Conservation (phyloP, 1,140 invertebrate species). For the Dendrolimus punctatus region DNA sequence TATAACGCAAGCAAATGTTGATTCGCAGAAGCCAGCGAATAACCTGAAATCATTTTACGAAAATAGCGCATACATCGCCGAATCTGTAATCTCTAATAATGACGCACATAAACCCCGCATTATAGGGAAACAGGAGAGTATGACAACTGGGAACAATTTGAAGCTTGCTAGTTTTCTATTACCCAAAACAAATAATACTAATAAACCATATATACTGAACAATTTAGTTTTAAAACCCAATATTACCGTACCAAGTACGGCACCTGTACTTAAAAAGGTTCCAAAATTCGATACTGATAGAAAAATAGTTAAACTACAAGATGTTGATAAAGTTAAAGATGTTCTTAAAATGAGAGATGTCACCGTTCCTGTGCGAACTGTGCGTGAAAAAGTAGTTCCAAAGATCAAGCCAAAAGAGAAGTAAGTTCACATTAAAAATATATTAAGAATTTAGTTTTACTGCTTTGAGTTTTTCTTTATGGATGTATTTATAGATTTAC, state of each 20-base stretch:
- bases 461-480: too few relatives aligned
- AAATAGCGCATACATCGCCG: constrained; percentile 56
- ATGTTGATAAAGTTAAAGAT: constrained; percentile 11
- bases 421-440: constrained; percentile 28
- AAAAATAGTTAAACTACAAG: constrained; percentile 50
- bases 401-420: constrained; percentile 58
- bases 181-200: constrained; percentile 34
- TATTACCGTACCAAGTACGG: constrained; percentile 11
- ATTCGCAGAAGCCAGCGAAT: constrained; percentile 38
- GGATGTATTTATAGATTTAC: too few relatives aligned
- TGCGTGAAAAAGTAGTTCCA: constrained; percentile 40
- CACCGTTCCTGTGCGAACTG: constrained; percentile 24
- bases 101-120: constrained; percentile 30
- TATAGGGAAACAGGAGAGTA: constrained; percentile 35
- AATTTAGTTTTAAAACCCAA: constrained; percentile 44
- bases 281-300: constrained; percentile 49
- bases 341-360: too few relatives aligned
- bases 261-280: constrained; percentile 18
- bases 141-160: constrained; percentile 46
- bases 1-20: constrained; percentile 30
- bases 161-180: constrained; percentile 55
- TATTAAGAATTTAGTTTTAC: constrained; percentile 4
- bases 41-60: constrained; percentile 63
- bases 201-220: constrained; percentile 33
- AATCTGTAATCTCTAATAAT: constrained; percentile 11